Base-by-base conservation (phyloP, 2,888 invertebrate genomes). In the Trachelus stipa region DNA sequence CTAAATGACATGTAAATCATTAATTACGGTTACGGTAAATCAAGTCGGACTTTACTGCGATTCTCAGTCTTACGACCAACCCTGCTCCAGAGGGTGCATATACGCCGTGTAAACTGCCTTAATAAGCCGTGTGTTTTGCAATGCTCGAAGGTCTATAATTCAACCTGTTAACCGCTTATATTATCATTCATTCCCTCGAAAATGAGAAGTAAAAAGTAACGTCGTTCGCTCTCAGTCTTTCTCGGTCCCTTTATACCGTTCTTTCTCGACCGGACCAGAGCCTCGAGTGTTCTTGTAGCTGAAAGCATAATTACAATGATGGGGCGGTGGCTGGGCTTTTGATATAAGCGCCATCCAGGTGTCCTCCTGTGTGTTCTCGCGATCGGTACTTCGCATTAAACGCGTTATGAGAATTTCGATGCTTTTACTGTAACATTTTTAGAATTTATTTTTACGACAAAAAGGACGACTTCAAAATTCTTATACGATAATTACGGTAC, bases 151-250 rank as follows among this genome's bases (percentile, higher is more conserved):
- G 56, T 56, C 56, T 56, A 56, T 56, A 56, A 56, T 56, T 56
- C 56, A 56, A 56, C 56, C 56, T 56, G 56, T 56, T 56, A 56
- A 56, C 73, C 73, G n/a, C 40, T 73, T 33, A 75, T 69, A 78
- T 75, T 78, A 78, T 78, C 78, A 78, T 75, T 78, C 30, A 73
- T 77, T 73, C 77, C 31, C 73, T 34, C 35, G 35, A 77, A 77
- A 77, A 77, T 35, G 40, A 77, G 68, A 74, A 77, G 74, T 68
- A 68, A 33, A 33, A 74, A 74, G 40, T 74, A 74, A 74, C 68
- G 74, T 74, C 74, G 56, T 56, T 56, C 56, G 56, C 56, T 56
- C 56, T 23, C 56, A 23, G 56, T 56, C 56, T 56, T 56, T 33
- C 30, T 71, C 71, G 30, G 23, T 34, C 23, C 71, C 34, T 34